Evolutionary conservation across 2,797 vertebrate species (phyloP).

Genomic region (Pyrocephalus nanus): DNA sequence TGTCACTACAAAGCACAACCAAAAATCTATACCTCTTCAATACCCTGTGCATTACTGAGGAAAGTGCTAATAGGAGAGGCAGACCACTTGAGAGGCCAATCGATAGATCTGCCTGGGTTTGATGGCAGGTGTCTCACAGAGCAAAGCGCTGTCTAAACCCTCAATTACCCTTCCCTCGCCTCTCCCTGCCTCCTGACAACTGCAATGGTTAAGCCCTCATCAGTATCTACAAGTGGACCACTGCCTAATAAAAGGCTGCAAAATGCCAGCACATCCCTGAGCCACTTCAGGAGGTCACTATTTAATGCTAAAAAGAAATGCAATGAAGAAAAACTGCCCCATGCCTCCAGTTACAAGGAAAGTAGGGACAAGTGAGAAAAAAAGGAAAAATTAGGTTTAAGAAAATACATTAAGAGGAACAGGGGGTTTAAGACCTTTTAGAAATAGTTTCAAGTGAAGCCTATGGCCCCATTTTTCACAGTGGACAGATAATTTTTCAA

Average conservation of each 20-base stretch:
- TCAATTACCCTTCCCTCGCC: slow-evolving; percentile 46
- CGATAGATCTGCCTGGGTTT: slow-evolving; percentile 32
- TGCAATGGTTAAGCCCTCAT: neutral
- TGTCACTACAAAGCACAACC: neutral
- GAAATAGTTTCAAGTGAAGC: neutral
- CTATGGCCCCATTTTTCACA: neutral
- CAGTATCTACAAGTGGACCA: neutral
- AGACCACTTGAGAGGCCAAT: slow-evolving; percentile 49
- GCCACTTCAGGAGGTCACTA: neutral
- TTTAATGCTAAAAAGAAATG: neutral
- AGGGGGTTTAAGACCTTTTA: neutral
- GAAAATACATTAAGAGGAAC: neutral
- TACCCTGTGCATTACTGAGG: neutral
- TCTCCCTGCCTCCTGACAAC: slow-evolving; percentile 4
- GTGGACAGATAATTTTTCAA: neutral
- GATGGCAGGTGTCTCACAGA: neutral
- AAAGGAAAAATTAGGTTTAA: neutral
- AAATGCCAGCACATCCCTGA: slow-evolving; percentile 36
- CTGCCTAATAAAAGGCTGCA: slow-evolving; percentile 45
- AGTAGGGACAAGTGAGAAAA: neutral
- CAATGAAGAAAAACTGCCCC: neutral
- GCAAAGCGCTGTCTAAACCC: neutral
- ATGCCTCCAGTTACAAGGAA: neutral
- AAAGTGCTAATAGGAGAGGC: slow-evolving; percentile 46
- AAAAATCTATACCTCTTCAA: slow-evolving; percentile 51